A percentile compares a stretch with the other conserved stretches of the same genome.
These are phyloP conservation scores for Patella vulgata DNA, from an alignment of 1,140 invertebrate genomes.

Conservation along the genomic window DNA sequence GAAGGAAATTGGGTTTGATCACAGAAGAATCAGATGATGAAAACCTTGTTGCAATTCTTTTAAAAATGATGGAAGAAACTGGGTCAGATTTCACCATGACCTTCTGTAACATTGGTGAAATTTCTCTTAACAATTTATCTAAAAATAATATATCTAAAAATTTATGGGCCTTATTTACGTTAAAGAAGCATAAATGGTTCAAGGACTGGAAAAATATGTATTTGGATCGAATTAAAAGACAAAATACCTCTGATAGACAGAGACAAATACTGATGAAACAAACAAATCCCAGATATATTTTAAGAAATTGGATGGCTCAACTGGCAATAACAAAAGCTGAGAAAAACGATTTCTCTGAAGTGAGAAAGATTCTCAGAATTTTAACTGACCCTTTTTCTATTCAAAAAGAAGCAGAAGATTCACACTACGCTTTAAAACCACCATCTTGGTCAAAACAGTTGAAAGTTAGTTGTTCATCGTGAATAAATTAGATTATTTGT, in stretches of 20 bases:
- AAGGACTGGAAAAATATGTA: constrained; percentile 56
- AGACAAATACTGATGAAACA: constrained; percentile 68
- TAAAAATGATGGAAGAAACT: constrained; percentile 73
- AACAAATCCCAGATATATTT: constrained; percentile 71
- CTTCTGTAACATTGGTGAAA: constrained; percentile 71
- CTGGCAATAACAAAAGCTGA: constrained; percentile 72
- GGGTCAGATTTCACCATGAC: constrained; percentile 75
- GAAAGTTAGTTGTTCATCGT: constrained; percentile 71
- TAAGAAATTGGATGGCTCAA: constrained; percentile 75
- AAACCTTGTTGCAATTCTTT: constrained; percentile 69
- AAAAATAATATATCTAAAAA: constrained; percentile 22
- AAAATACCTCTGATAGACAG: constrained; percentile 43
- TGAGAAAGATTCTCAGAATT: constrained; percentile 38
- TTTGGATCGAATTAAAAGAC: constrained; percentile 25
- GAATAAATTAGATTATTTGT: constrained; percentile 6
- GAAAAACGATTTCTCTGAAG: constrained; percentile 69
- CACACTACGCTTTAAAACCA: constrained; percentile 69
- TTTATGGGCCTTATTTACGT: constrained; percentile 40
- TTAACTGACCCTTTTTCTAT: constrained; percentile 43
- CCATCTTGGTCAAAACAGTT: constrained; percentile 71
- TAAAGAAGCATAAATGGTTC: constrained; percentile 54
- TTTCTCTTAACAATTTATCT: constrained; percentile 54
- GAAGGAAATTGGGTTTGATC: constrained; percentile 46
- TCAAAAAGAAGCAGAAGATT: constrained; percentile 67
- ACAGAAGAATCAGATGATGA: constrained; percentile 47